Evolutionary conservation across 92 coral and sea anemone species (phyloP).

Genomic region (Galaxea fascicularis): DNA sequence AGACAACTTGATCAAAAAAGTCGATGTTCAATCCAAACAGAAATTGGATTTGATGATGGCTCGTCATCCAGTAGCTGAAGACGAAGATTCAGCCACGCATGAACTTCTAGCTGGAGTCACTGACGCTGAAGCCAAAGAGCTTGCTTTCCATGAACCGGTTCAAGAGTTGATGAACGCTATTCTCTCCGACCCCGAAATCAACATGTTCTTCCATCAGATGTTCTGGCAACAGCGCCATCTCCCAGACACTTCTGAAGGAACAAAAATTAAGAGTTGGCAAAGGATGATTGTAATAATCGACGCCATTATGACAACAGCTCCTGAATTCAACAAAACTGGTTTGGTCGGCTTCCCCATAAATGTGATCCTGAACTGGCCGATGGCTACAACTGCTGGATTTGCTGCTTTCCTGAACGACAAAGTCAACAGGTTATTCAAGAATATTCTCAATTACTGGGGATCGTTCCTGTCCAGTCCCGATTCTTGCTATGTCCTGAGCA

Average conservation of each 20-base stretch:
- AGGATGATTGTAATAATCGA: conserved; percentile 60
- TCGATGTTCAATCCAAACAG: no score
- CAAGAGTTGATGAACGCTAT: conserved; percentile 43
- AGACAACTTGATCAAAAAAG: conserved; percentile 48
- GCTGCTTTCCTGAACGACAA: no score
- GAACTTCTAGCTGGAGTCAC: background rate
- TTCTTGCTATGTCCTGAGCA: conserved; percentile 54
- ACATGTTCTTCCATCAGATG: no score
- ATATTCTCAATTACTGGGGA: conserved; percentile 70
- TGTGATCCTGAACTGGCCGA: conserved; percentile 54
- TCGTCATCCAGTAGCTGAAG: conserved; percentile 56
- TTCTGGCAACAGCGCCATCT: conserved; percentile 62
- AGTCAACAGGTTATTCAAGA: conserved; percentile 52
- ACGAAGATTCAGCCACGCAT: background rate
- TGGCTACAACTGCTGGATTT: conserved; percentile 74
- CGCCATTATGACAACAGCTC: conserved; percentile 60
- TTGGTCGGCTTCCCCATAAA: conserved; percentile 33
- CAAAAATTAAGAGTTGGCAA: conserved; percentile 58
- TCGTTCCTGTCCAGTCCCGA: conserved; percentile 50
- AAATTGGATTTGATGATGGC: no score
- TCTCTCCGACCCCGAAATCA: conserved; percentile 65
- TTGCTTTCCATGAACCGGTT: conserved; percentile 40
- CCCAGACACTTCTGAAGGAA: conserved; percentile 48
- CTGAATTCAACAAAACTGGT: conserved; percentile 61
- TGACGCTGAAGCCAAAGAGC: background rate